A percentile compares a stretch with the other conserved stretches of the same genome.
Conservation (phyloP, 2,888 invertebrate species). For the Raillietiella orientalis region DNA sequence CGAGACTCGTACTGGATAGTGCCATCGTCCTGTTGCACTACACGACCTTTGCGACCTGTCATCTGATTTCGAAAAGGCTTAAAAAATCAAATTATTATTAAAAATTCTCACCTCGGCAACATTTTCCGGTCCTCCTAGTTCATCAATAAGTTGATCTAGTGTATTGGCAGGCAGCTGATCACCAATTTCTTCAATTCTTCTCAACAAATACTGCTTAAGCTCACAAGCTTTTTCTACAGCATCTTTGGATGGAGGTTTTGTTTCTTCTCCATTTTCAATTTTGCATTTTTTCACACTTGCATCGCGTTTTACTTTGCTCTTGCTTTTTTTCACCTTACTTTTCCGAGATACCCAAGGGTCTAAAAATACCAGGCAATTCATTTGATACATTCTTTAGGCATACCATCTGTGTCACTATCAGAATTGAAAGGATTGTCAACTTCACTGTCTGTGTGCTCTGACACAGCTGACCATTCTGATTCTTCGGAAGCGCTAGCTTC, state of each 20-base stretch:
- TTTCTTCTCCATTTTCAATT: conserved; percentile 2
- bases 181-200: conserved; percentile 52
- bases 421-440: conserved; percentile 79
- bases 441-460: too few species aligned
- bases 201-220: conserved; percentile 71
- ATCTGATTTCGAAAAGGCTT: conserved; percentile 19
- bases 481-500: conserved; percentile 21
- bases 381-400: conserved; percentile 1
- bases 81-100: conserved; percentile 1
- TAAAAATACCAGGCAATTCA: conserved; percentile 9
- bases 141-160: conserved; percentile 89
- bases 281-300: conserved; percentile 12
- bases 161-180: conserved; percentile 78
- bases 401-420: conserved; percentile 45
- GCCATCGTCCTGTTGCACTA: conserved; percentile 56
- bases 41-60: conserved; percentile 20
- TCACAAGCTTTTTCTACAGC: conserved; percentile 60
- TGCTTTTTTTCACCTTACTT: conserved; percentile 21
- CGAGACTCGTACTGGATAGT: conserved; percentile 75
- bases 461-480: too few species aligned
- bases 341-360: conserved; percentile 46
- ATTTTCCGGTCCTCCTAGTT: conserved; percentile 83
- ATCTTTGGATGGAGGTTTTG: conserved; percentile 29
- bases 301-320: conserved; percentile 20
- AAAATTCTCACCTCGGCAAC: conserved; percentile 73